These are phyloP conservation scores for Zaprionus ghesquierei DNA, from an alignment of 1,140 invertebrate species.

Conservation along the genomic window DNA sequence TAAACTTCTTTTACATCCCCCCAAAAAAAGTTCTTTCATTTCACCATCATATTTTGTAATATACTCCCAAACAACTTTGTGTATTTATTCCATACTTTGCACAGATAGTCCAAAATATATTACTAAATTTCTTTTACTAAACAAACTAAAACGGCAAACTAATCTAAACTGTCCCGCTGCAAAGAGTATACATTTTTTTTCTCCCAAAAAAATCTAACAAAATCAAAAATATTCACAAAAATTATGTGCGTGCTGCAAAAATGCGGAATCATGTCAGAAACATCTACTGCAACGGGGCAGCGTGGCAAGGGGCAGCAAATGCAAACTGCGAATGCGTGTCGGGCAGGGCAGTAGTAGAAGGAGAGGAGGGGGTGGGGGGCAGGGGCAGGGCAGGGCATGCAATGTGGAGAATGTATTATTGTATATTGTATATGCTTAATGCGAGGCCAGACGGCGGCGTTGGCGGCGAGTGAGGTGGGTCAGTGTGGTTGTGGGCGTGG, in stretches of 20 bases:
- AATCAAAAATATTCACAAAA: constrained; percentile 75
- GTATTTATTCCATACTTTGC: too few species aligned
- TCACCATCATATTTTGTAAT: too few species aligned
- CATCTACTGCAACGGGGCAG: neutral
- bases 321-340: neutral
- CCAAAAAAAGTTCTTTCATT: too few species aligned
- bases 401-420: constrained; percentile 67
- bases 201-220: constrained; percentile 52
- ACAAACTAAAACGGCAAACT: neutral
- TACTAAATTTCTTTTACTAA: too few species aligned
- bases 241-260: constrained; percentile 74
- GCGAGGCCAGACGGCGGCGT: constrained; percentile 43
- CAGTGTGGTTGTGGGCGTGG: constrained; percentile 13
- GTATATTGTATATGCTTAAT: constrained; percentile 66
- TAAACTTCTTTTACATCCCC: too few species aligned
- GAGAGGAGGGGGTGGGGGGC: neutral
- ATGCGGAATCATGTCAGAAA: constrained; percentile 52
- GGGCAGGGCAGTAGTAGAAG: too few species aligned
- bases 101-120: too few species aligned
- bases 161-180: neutral
- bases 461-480: constrained; percentile 7
- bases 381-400: constrained; percentile 16
- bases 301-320: constrained; percentile 6
- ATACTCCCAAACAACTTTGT: too few species aligned
- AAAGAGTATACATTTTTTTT: constrained; percentile 54